Percentiles rank a stretch among this genome's conserved stretches.
phyloP scores from a whole-genome alignment of 2,888 invertebrate species.

The Leptopterna dolabrata region DNA sequence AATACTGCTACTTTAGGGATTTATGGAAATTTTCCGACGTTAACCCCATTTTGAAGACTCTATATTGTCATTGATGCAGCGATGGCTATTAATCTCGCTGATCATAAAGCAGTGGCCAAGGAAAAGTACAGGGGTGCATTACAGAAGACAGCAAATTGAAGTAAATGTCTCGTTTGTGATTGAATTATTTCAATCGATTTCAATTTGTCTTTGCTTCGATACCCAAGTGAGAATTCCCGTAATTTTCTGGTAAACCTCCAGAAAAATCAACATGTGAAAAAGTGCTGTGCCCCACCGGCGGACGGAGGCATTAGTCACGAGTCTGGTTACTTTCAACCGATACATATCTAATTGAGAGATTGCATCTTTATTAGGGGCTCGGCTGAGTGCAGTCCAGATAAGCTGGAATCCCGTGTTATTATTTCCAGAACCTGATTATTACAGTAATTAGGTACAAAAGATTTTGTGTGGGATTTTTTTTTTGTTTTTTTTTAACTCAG shows the following conservation, averaged over 20 bases:
- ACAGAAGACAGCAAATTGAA: too few species aligned
- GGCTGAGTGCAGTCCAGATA: neutral
- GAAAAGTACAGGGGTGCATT: too few species aligned
- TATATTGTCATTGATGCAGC: too few species aligned
- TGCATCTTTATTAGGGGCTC: neutral
- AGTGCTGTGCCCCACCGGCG: neutral
- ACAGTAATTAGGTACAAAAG: too few species aligned
- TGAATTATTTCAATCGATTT: neutral
- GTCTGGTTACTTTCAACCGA: neutral
- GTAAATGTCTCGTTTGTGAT: neutral
- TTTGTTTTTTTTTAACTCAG: too few species aligned
- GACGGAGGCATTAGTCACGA: slow-evolving; percentile 18
- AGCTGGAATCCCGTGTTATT: neutral
- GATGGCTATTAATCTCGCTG: too few species aligned
- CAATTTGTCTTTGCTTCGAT: neutral
- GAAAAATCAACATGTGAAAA: slow-evolving; percentile 2
- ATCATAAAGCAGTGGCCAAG: too few species aligned
- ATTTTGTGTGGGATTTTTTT: too few species aligned
- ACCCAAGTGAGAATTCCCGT: neutral
- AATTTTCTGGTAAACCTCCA: neutral
- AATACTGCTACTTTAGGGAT: too few species aligned
- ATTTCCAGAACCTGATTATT: neutral
- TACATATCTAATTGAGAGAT: slow-evolving; percentile 29
- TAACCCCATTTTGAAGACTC: too few species aligned
- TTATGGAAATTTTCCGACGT: too few species aligned